Conservation (phyloP, 2,797 vertebrate species). For the Smutsia gigantea region DNA sequence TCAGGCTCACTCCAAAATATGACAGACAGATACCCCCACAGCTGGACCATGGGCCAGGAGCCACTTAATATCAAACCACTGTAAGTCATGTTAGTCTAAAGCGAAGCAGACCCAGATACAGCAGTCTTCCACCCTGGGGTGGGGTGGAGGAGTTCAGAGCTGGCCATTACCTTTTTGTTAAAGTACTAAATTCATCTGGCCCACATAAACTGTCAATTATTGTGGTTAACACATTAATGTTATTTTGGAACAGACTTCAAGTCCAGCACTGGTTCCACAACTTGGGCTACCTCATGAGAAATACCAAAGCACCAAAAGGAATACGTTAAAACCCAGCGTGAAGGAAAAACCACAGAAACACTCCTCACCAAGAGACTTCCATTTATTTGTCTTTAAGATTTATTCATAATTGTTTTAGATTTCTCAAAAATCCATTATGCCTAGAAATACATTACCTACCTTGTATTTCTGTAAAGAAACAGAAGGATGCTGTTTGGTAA, state of each 20-base stretch:
- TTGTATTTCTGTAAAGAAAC: conserved; percentile 85
- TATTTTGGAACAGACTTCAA: neutral
- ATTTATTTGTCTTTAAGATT: neutral
- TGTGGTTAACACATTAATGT: neutral
- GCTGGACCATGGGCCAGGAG: neutral
- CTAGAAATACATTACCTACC: conserved; percentile 79
- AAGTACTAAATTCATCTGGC: neutral
- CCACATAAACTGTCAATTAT: neutral
- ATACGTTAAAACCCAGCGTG: neutral
- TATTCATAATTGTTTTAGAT: neutral
- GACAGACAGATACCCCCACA: neutral
- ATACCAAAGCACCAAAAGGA: neutral
- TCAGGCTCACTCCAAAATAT: neutral
- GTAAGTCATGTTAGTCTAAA: neutral
- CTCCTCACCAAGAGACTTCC: neutral
- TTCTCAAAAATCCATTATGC: neutral
- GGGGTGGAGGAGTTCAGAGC: neutral
- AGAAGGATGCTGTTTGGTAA: conserved; percentile 67
- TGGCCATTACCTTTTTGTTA: neutral
- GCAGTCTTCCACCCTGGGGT: neutral
- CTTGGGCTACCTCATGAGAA: neutral
- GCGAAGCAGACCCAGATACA: neutral
- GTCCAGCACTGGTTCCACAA: neutral
- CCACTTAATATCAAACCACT: neutral
- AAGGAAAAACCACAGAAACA: conserved; percentile 8